Evolutionary conservation across 2,888 invertebrate species (phyloP).

Genomic region (Morpho helenor): DNA sequence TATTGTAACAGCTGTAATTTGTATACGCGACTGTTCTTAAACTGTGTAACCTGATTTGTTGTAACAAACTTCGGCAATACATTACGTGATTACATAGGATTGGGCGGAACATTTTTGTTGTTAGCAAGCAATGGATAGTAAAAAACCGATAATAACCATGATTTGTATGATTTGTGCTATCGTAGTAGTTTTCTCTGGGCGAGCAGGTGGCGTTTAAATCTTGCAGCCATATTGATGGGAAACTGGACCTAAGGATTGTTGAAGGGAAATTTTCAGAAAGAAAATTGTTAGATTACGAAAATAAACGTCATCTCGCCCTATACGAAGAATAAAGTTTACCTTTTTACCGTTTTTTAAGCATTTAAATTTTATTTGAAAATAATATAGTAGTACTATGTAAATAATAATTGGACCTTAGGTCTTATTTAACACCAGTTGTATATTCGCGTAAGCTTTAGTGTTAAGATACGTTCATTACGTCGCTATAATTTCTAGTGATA

Average conservation of each 20-base stretch:
- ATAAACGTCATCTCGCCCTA: too few relatives aligned
- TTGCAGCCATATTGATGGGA: constrained; percentile 20
- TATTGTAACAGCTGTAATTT: constrained; percentile 11
- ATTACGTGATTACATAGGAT: constrained; percentile 14
- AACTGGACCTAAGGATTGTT: constrained; percentile 15
- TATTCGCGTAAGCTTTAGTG: too few relatives aligned
- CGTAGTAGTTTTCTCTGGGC: constrained; percentile 7
- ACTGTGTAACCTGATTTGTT: constrained; percentile 12
- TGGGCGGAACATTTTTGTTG: constrained; percentile 7
- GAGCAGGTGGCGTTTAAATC: constrained; percentile 21
- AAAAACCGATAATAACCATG: background rate
- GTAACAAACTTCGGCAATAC: constrained; percentile 16
- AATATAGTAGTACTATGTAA: too few relatives aligned
- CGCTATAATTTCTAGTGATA: too few relatives aligned
- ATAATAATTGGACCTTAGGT: too few relatives aligned
- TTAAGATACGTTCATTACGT: too few relatives aligned
- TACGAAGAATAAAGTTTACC: too few relatives aligned
- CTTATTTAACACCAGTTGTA: too few relatives aligned
- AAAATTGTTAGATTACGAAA: too few relatives aligned
- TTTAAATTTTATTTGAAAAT: too few relatives aligned
- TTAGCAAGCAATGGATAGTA: constrained; percentile 13
- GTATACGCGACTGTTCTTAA: constrained; percentile 11
- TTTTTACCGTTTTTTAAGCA: too few relatives aligned
- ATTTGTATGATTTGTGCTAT: background rate
- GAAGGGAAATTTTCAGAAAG: background rate